Conservation (phyloP, 2,888 invertebrate species). For the Metalampra italica region DNA sequence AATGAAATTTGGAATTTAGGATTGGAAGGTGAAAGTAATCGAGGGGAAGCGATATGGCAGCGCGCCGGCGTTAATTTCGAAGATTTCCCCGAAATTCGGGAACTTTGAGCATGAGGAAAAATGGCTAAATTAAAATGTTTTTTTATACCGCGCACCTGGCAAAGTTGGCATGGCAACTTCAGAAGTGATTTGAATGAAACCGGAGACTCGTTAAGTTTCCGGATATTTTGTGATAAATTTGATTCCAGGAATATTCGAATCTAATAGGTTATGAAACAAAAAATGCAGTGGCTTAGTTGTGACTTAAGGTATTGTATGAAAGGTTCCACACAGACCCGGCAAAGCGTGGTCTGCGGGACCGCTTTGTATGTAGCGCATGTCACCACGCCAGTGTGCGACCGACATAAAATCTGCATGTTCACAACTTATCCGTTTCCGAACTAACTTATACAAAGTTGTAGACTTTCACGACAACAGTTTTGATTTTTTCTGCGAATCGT, state of each 20-base stretch:
- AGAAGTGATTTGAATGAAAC: background rate
- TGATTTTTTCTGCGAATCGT: constrained; percentile 19
- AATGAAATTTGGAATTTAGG: constrained; percentile 68
- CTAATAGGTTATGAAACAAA: too few relatives aligned
- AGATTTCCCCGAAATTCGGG: constrained; percentile 29
- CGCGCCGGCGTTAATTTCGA: constrained; percentile 44
- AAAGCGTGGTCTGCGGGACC: too few relatives aligned
- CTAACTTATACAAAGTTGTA: background rate
- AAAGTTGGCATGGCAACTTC: background rate
- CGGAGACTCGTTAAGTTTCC: too few relatives aligned
- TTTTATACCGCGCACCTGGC: background rate
- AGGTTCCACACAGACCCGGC: too few relatives aligned
- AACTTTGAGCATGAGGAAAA: background rate
- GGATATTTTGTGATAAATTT: too few relatives aligned
- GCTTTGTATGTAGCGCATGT: too few relatives aligned
- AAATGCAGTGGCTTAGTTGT: too few relatives aligned
- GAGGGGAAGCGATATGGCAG: constrained; percentile 36
- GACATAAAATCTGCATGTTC: background rate
- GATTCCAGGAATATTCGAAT: too few relatives aligned
- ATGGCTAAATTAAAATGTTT: background rate
- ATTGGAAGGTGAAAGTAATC: constrained; percentile 56
- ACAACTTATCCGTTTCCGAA: background rate
- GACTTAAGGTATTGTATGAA: too few relatives aligned
- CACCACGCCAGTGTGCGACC: background rate
- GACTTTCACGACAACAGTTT: constrained; percentile 35